Evolutionary conservation across 2,888 invertebrate species (phyloP).

Genomic region (Phania funesta): DNA sequence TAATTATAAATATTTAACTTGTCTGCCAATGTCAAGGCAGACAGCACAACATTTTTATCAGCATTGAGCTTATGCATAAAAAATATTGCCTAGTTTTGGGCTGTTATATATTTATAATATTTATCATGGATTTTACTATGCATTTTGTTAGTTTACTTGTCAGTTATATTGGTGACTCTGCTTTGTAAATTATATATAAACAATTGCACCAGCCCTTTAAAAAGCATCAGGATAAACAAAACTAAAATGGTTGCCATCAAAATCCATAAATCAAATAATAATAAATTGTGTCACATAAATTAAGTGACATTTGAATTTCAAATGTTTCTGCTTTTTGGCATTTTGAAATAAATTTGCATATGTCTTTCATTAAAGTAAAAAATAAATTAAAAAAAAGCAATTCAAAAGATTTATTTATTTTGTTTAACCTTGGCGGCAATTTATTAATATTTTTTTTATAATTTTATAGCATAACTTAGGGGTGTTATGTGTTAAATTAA

Average conservation of each 20-base stretch:
- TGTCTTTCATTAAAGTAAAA: not conserved
- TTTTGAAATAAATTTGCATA: not conserved
- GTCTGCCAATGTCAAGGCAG: no score
- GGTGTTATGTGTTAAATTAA: not conserved
- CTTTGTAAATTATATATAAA: not conserved
- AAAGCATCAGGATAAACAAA: not conserved
- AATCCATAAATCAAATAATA: conserved; percentile 31
- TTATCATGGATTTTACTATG: not conserved
- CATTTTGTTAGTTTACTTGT: not conserved
- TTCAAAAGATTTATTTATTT: no score
- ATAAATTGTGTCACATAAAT: conserved; percentile 28
- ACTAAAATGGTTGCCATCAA: not conserved
- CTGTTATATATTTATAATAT: not conserved
- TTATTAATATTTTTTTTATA: not conserved
- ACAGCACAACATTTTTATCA: not conserved
- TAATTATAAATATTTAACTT: no score
- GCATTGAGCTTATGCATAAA: not conserved
- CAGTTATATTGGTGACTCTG: not conserved
- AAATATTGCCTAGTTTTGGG: conserved; percentile 20
- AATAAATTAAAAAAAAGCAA: no score
- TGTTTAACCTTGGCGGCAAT: no score
- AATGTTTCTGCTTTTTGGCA: not conserved
- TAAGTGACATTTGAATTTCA: conserved; percentile 13
- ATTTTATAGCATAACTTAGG: not conserved
- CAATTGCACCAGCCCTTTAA: not conserved